Evolutionary conservation across 1,140 invertebrate genomes (phyloP), one percentile per base, ranked within the genome.

Genomic region (Micrasema longulum): DNA sequence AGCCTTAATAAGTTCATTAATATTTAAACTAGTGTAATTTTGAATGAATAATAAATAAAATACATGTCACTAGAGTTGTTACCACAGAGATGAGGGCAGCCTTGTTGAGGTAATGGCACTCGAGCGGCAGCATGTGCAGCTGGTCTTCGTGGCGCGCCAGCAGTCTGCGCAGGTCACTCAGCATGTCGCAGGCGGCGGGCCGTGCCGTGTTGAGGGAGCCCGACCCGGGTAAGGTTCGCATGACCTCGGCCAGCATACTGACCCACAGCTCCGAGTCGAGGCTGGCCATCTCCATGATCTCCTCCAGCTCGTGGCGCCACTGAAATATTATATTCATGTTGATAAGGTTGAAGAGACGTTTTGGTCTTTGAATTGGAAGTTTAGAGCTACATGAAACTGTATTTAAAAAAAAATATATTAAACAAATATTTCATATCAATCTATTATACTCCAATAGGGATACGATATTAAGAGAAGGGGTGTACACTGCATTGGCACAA

Each of bases 41-140:
- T n/a, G n/a, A n/a, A n/a, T n/a, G n/a, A n/a, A n/a, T n/a, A n/a
- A n/a, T n/a, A n/a, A n/a, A n/a, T n/a, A n/a, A n/a, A n/a, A n/a
- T n/a, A n/a, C n/a, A n/a, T n/a, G n/a, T n/a, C n/a, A n/a, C n/a
- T n/a, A n/a, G n/a, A n/a, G n/a, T n/a, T 36, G 92, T 91, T 79
- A 95, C 93, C 60, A 96, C 91, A 76, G 94, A 94, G 43, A 91
- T 88, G 76, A 98, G 87, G 38, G 96, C 95, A 83, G 92, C 92
- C 86, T 97, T 96, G 84, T 98, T 98, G 47, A 99, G 88, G 87
- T 97, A 99, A 80, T 96, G 93, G 86, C 97, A 98, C 85, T 99
- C 97, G 77, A 98, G 87, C 2, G 97, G 97, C 77, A 98, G 85
- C 88, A 98, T 93, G 73, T 90, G 90, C 36, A 92, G 87, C 79